A percentile compares a stretch with the other conserved stretches of the same genome.
Evolutionary conservation across 2,113 vertebrate genomes (phyloP).

Genomic region (Grammomys dolichurus): DNA sequence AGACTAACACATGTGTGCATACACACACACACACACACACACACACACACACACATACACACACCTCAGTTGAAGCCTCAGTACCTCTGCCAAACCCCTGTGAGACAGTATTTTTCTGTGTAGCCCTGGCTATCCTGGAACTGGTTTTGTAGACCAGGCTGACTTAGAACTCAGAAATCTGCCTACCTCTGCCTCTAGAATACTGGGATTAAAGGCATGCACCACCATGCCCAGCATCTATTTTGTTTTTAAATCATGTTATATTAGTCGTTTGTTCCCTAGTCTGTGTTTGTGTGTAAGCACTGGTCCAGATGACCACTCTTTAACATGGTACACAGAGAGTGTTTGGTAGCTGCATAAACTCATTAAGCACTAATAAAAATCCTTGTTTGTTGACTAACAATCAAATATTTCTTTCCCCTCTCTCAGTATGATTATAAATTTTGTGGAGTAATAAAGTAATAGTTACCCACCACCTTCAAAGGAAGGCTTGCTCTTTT

Average conservation of each 20-base stretch:
- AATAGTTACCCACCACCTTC: not conserved
- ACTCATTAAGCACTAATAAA: not conserved
- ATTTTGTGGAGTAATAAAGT: not conserved
- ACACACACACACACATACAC: not conserved
- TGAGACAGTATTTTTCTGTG: no score
- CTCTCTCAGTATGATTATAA: not conserved
- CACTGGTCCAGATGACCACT: not conserved
- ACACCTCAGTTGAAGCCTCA: not conserved
- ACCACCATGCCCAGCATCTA: not conserved
- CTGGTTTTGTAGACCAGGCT: no score
- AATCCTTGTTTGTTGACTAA: not conserved
- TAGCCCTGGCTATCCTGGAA: no score
- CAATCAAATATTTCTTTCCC: slow-evolving; percentile 12
- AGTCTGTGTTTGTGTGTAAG: not conserved
- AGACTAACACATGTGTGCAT: not conserved
- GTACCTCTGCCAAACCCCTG: not conserved
- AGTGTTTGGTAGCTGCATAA: not conserved
- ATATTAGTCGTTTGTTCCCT: not conserved
- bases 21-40: not conserved
- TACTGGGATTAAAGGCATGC: no score
- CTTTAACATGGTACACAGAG: not conserved
- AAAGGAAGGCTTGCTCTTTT: not conserved
- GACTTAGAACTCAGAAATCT: no score
- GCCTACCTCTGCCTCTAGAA: no score
- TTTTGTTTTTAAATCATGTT: not conserved